Evolutionary conservation across 2,797 vertebrate species (phyloP).

Genomic region (Sarcophilus harrisii): DNA sequence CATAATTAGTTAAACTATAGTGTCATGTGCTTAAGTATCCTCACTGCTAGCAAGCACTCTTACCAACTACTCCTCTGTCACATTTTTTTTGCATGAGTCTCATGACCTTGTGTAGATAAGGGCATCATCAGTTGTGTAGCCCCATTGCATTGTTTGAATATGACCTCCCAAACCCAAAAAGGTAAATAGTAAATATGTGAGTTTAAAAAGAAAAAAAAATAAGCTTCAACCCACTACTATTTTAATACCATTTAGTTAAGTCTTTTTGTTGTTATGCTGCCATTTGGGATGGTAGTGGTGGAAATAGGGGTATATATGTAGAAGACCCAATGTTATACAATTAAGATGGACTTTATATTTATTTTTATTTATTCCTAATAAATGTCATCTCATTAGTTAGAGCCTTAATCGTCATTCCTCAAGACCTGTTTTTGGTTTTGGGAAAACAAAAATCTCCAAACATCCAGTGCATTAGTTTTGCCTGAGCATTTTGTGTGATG

Average conservation of each 20-base stretch:
- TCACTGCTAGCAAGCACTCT: slow-evolving; percentile 50
- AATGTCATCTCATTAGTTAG: neutral
- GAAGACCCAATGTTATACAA: neutral
- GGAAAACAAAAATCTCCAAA: neutral
- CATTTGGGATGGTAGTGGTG: neutral
- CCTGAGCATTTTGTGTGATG: neutral
- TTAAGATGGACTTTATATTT: neutral
- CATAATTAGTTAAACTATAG: slow-evolving; percentile 73
- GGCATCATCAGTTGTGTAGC: slow-evolving; percentile 11
- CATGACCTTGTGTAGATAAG: slow-evolving; percentile 56
- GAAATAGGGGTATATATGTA: neutral
- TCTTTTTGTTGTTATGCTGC: neutral
- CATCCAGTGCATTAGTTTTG: neutral
- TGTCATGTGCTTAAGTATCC: slow-evolving; percentile 66
- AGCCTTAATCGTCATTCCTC: neutral
- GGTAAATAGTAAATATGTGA: slow-evolving; percentile 40
- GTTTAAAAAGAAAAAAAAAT: neutral
- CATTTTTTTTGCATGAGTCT: slow-evolving; percentile 21
- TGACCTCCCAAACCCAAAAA: slow-evolving; percentile 43
- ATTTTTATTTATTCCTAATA: neutral
- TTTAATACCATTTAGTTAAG: neutral
- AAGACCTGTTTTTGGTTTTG: neutral
- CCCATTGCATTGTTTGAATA: slow-evolving; percentile 42
- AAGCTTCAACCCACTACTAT: neutral
- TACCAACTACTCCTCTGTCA: slow-evolving; percentile 65